A percentile compares a stretch with the other conserved stretches of the same genome.
phyloP scores from a whole-genome alignment of 2,797 vertebrate species.

The Telmatherina bonti region DNA sequence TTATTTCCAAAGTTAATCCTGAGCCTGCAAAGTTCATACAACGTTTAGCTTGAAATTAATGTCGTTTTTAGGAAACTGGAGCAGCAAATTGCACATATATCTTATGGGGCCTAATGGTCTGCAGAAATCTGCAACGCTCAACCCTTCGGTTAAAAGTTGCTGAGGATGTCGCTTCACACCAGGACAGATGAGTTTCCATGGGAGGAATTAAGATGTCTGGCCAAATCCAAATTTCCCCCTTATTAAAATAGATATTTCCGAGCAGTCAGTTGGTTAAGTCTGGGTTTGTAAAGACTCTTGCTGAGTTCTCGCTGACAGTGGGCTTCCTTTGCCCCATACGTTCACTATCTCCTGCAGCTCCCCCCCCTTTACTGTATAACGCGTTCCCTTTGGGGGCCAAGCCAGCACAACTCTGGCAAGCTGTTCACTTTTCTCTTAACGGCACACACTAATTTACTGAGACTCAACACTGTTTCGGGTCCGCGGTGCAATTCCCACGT shows the following conservation, averaged over 20 bases:
- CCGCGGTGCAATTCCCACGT: slow-evolving; percentile 76
- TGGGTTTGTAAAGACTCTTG: slow-evolving; percentile 75
- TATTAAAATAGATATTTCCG: slow-evolving; percentile 87
- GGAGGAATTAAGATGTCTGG: slow-evolving; percentile 82
- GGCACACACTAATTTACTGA: slow-evolving; percentile 82
- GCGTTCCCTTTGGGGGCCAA: slow-evolving; percentile 67
- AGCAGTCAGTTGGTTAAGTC: slow-evolving; percentile 85
- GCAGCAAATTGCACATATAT: slow-evolving; percentile 45
- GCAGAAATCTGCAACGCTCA: slow-evolving; percentile 52
- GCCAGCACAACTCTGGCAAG: slow-evolving; percentile 69
- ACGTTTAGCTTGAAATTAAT: background rate
- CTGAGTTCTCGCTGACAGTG: slow-evolving; percentile 75
- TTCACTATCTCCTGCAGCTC: slow-evolving; percentile 65
- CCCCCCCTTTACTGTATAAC: slow-evolving; percentile 59
- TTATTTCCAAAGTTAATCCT: too few relatives aligned
- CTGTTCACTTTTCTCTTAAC: slow-evolving; percentile 76
- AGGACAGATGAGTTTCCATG: slow-evolving; percentile 83
- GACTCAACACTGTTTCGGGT: slow-evolving; percentile 80
- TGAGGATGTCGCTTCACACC: slow-evolving; percentile 80
- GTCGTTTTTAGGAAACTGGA: slow-evolving; percentile 49
- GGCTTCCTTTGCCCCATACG: slow-evolving; percentile 71
- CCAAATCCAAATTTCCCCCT: slow-evolving; percentile 84
- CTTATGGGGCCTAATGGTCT: slow-evolving; percentile 58
- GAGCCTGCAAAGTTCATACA: background rate
- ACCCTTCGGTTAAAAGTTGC: slow-evolving; percentile 72